Conservation (phyloP, 2,888 invertebrate species). For the Cephonodes hylas region DNA sequence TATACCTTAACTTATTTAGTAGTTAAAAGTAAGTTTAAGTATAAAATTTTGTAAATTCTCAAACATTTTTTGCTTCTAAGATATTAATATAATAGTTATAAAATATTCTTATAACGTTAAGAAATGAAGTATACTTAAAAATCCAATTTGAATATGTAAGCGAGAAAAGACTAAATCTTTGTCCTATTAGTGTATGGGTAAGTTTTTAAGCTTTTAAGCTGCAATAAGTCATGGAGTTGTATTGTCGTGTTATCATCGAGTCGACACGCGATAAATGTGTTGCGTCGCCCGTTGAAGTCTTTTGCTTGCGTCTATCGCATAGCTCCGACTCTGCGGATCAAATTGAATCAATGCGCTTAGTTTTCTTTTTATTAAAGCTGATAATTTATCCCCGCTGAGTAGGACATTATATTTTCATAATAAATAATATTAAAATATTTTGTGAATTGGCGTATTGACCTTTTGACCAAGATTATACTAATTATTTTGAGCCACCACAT, state of each 20-base stretch:
- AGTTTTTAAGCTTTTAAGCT: neutral
- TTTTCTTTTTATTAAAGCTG: neutral
- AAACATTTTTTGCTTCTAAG: too few relatives aligned
- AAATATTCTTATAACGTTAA: too few relatives aligned
- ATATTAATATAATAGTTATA: too few relatives aligned
- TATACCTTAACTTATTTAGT: too few relatives aligned
- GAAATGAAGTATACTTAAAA: too few relatives aligned
- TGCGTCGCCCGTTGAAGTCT: constrained; percentile 32
- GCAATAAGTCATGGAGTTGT: neutral
- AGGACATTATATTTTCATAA: neutral
- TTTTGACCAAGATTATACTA: too few relatives aligned
- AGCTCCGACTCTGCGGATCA: neutral
- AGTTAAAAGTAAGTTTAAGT: too few relatives aligned
- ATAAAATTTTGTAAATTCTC: too few relatives aligned
- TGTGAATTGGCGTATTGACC: too few relatives aligned
- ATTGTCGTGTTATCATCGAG: neutral
- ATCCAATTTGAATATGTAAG: too few relatives aligned
- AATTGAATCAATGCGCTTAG: neutral
- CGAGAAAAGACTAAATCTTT: too few relatives aligned
- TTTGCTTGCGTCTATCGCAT: constrained; percentile 21
- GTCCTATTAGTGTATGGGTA: neutral
- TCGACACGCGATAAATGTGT: neutral
- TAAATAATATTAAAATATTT: neutral
- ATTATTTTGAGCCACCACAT: too few relatives aligned
- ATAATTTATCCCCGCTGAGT: neutral